Evolutionary conservation across 1,140 invertebrate species (phyloP).

Genomic region (Leptinotarsa texana): DNA sequence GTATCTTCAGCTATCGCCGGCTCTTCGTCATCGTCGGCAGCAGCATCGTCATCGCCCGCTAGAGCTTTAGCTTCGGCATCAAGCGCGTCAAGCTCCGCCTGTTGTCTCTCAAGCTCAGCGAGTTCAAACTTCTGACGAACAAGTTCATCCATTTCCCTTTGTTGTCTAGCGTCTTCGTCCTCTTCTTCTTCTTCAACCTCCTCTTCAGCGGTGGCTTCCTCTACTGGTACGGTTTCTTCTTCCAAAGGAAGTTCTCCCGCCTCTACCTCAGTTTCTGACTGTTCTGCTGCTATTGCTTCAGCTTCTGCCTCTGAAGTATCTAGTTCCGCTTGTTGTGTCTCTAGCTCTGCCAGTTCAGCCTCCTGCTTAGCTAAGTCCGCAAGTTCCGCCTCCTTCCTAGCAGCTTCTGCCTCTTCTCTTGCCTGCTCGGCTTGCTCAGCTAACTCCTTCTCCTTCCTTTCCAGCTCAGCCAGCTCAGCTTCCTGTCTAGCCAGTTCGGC

Average conservation of each 20-base stretch:
- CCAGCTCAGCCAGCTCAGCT: slow-evolving; percentile 64
- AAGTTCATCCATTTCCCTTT: slow-evolving; percentile 36
- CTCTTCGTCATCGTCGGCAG: slow-evolving; percentile 48
- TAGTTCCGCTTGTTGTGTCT: slow-evolving; percentile 38
- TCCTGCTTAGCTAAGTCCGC: slow-evolving; percentile 35
- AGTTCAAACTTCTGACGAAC: slow-evolving; percentile 37
- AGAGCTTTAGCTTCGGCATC: slow-evolving; percentile 47
- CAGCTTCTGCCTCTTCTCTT: slow-evolving; percentile 62
- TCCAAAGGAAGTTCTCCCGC: slow-evolving; percentile 37
- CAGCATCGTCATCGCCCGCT: slow-evolving; percentile 52
- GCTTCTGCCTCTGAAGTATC: slow-evolving; percentile 40
- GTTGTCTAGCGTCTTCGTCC: slow-evolving; percentile 53
- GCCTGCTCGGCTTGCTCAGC: slow-evolving; percentile 58
- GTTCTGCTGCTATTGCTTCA: slow-evolving; percentile 36
- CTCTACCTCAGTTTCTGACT: slow-evolving; percentile 49
- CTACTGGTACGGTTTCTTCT: slow-evolving; percentile 32
- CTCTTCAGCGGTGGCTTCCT: background rate
- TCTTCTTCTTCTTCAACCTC: slow-evolving; percentile 42
- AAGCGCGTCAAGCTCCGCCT: slow-evolving; percentile 45
- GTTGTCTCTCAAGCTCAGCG: slow-evolving; percentile 43
- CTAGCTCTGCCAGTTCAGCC: slow-evolving; percentile 37
- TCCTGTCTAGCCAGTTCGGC: slow-evolving; percentile 65
- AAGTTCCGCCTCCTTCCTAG: slow-evolving; percentile 42
- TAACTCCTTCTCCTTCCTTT: slow-evolving; percentile 53
- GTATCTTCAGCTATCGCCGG: slow-evolving; percentile 51